Percentiles rank a stretch among this genome's conserved stretches.
Conservation (phyloP, 2,113 vertebrate genomes). For the Tetrao urogallus region DNA sequence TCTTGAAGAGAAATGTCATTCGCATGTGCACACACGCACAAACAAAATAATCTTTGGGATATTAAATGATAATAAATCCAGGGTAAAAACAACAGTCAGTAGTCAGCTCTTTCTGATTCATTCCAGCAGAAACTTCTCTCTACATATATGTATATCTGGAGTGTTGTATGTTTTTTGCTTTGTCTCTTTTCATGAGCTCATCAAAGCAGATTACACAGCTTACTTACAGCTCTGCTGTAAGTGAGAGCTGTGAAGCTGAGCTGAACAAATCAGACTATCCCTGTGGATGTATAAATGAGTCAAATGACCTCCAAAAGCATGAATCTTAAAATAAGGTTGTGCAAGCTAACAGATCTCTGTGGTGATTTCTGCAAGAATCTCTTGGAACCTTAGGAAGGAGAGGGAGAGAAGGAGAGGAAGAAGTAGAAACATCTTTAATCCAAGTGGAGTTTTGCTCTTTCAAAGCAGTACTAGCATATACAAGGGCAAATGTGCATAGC, state of each 20-base stretch:
- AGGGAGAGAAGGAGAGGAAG: neutral
- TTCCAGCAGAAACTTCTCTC: conserved; percentile 15
- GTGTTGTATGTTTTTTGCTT: neutral
- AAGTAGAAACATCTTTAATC: neutral
- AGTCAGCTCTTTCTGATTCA: conserved; percentile 9
- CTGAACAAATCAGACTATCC: conserved; percentile 51
- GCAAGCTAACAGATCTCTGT: conserved; percentile 12
- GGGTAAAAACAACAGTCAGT: conserved; percentile 2
- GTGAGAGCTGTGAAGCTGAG: conserved; percentile 34
- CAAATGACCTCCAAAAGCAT: conserved; percentile 43
- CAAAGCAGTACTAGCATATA: neutral
- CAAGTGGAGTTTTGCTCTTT: neutral
- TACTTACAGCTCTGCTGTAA: neutral
- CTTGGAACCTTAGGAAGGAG: neutral
- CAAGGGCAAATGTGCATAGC: neutral
- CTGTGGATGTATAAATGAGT: conserved; percentile 42
- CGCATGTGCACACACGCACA: neutral
- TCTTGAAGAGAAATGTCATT: neutral
- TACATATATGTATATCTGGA: neutral
- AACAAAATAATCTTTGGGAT: neutral
- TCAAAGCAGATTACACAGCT: conserved; percentile 16
- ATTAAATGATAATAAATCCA: conserved; percentile 2
- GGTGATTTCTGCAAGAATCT: neutral
- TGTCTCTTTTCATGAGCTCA: conserved; percentile 31
- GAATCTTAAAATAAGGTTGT: conserved; percentile 8